Evolutionary conservation across 2,888 invertebrate genomes (phyloP), one percentile per base, ranked within the genome.

Genomic region (Brachyopa scutellaris): DNA sequence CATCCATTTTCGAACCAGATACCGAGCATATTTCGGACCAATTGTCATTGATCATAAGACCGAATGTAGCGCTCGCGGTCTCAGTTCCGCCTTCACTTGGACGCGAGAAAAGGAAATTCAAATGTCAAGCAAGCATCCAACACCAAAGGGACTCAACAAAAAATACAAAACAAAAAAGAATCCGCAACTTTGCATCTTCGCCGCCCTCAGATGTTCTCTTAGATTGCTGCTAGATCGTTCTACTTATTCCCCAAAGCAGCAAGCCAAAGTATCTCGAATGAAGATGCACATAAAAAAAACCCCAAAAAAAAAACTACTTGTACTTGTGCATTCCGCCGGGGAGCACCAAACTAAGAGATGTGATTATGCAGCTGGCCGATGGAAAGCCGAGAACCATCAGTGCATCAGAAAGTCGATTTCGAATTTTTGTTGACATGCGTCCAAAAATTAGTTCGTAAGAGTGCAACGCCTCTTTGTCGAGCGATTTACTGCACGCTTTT

Each of bases 351-450:
- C 33, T 33, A 36, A 45, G 62, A 57, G 55, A 70, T 78, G 62
- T 70, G 76, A 76, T 64, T 70, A 70, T 82, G 77, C 82, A 82
- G 82, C 82, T 77, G 82, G 82, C 40, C 82, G 40, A 38, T 59
- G 36, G 59, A 72, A 76, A 55, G 29, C 49, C 64, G 38, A 67
- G 33, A 55, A 26, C 26, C 33, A 33, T 21, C 53, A 40, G 23
- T 36, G 47, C 53, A 55, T 55, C 73, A 45, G 67, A 67, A 21
- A 64, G 62, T 64, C 70, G 77, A 66, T 66, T 40, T 5, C 55
- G 69, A 69, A 66, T 49, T 82, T 80, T 77, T 67, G 82, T 82
- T 82, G 82, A 82, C 82, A 82, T 82, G 77, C 82, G 82, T 82
- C 82, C 82, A 82, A 82, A 82, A 82, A 82, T 82, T 77, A 82